Percentiles rank a stretch among this genome's conserved stretches.
Conservation (phyloP, 2,113 vertebrate genomes). For the Albula goreensis region DNA sequence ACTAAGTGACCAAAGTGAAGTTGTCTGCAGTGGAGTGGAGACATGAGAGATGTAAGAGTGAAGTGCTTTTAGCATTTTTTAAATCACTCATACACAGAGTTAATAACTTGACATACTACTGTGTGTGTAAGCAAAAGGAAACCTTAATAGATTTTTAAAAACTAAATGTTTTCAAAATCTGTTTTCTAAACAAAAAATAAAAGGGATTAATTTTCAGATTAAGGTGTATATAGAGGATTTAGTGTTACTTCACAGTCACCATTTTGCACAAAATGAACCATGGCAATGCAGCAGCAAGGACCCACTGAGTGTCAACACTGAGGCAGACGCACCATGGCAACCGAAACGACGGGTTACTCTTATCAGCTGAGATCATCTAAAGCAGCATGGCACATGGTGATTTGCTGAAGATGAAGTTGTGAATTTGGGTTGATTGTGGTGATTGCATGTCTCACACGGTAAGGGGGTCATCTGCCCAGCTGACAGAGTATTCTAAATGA, state of each 20-base stretch:
- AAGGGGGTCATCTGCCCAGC: not conserved
- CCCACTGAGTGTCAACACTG: not conserved
- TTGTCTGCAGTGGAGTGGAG: not conserved
- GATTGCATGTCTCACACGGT: not conserved
- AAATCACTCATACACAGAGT: not conserved
- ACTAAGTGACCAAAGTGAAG: not conserved
- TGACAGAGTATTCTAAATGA: slow-evolving; percentile 2
- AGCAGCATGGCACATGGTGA: not conserved
- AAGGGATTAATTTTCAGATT: no score
- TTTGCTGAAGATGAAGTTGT: not conserved
- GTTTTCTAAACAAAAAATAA: no score
- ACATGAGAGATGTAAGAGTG: not conserved
- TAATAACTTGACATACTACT: not conserved
- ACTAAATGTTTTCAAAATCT: no score
- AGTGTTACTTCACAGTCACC: not conserved
- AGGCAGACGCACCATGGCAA: not conserved
- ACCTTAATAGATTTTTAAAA: not conserved
- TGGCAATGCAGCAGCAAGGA: not conserved
- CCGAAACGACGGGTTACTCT: not conserved
- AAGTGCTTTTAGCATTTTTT: not conserved
- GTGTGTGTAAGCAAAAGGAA: not conserved
- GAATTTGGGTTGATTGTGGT: not conserved
- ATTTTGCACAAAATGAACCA: slow-evolving; percentile 12
- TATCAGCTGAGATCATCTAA: slow-evolving; percentile 3
- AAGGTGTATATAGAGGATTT: no score